A percentile compares a stretch with the other conserved stretches of the same genome.
Conservation (phyloP, 1,140 invertebrate species). For the Schlechtendalia chinensis region DNA sequence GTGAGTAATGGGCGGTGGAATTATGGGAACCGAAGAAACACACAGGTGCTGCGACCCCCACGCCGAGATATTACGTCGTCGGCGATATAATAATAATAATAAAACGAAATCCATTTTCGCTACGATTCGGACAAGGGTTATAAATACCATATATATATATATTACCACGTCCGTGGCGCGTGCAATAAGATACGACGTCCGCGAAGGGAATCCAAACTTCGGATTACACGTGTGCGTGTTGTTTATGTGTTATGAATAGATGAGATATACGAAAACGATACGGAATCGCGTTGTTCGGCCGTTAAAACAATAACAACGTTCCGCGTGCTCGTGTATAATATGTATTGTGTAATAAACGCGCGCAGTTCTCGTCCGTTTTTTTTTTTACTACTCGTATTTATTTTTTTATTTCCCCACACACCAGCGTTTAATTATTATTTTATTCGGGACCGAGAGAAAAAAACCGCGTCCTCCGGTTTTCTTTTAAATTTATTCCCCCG, state of each 20-base stretch:
- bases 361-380: neutral
- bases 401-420: too few species aligned
- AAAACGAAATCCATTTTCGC: slow-evolving; percentile 38
- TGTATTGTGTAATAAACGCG: neutral
- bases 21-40: slow-evolving; percentile 48
- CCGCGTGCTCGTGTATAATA: neutral
- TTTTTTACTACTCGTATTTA: too few species aligned
- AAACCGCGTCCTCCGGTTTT: neutral
- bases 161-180: too few species aligned
- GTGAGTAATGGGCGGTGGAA: slow-evolving; percentile 49
- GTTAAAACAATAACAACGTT: slow-evolving; percentile 24
- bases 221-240: neutral
- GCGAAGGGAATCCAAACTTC: slow-evolving; percentile 17
- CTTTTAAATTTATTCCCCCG: neutral
- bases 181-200: neutral
- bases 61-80: slow-evolving; percentile 30
- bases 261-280: slow-evolving; percentile 43
- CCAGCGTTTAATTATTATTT: slow-evolving; percentile 27
- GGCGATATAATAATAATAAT: slow-evolving; percentile 14
- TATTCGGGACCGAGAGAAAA: slow-evolving; percentile 6
- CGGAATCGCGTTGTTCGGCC: slow-evolving; percentile 29
- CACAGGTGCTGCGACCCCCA: slow-evolving; percentile 47
- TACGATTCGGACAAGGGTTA: slow-evolving; percentile 42
- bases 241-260: slow-evolving; percentile 29
- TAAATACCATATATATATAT: neutral